Conservation (phyloP, 2,888 invertebrate genomes). For the Elysia crispata region DNA sequence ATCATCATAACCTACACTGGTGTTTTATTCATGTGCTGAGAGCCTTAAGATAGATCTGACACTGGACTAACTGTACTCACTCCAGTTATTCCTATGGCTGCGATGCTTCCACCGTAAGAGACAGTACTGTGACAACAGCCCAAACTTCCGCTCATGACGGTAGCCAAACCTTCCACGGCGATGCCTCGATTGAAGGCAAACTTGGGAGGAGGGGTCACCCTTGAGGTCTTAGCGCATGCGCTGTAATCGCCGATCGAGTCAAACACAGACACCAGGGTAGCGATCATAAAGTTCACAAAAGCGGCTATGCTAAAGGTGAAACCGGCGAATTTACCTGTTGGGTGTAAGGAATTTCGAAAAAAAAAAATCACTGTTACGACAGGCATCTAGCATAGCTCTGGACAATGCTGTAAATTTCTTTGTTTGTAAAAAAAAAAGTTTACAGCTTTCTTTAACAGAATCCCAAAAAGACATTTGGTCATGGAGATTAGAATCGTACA, state of each 20-base stretch:
- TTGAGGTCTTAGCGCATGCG: constrained; percentile 85
- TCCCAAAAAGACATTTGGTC: too few relatives aligned
- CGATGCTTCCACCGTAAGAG: constrained; percentile 93
- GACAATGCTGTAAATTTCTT: too few relatives aligned
- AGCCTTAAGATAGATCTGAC: too few relatives aligned
- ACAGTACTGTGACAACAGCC: constrained; percentile 92
- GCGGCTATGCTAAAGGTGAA: constrained; percentile 61
- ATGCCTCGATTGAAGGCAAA: constrained; percentile 88
- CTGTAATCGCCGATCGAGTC: constrained; percentile 87
- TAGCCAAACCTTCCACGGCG: constrained; percentile 88
- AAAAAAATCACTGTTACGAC: too few relatives aligned
- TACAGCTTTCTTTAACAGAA: too few relatives aligned
- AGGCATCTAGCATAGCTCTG: too few relatives aligned
- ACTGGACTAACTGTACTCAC: too few relatives aligned
- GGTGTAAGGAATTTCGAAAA: too few relatives aligned
- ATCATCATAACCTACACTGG: too few relatives aligned
- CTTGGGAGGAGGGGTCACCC: constrained; percentile 88
- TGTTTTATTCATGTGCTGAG: too few relatives aligned
- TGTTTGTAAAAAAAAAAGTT: too few relatives aligned
- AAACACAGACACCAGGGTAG: constrained; percentile 67
- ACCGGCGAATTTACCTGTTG: constrained; percentile 61
- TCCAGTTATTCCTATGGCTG: constrained; percentile 91
- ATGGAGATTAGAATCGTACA: too few relatives aligned
- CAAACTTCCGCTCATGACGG: constrained; percentile 88
- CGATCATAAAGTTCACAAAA: constrained; percentile 65